Base-by-base conservation (phyloP, 2,888 invertebrate genomes). In the Anthophora plumipes region DNA sequence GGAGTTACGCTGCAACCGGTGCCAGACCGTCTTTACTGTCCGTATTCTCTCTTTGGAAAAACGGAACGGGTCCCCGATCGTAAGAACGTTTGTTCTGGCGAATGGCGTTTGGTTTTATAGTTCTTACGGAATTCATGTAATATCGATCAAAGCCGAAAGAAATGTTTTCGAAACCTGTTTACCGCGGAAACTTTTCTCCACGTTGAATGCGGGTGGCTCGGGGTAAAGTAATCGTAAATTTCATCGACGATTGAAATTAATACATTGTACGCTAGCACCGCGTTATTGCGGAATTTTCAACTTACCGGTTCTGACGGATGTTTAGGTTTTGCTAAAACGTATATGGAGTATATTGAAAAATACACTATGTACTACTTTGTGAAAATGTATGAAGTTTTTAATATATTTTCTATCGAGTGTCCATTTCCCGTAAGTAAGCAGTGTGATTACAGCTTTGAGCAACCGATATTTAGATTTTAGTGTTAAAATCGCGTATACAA, bases 121-220 rank as follows among this genome's bases (percentile, higher is more conserved):
- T 55, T 63, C 69, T 54, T 48, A 37, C 31, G n/a, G 55, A 48
- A 74, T 63, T 74, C 50, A 43, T 43, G 67, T 73, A 73, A 75
- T 63, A 75, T 74, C 67, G 54, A 59, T 77, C 55, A 68, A 68
- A 20, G n/a, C 25, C 12, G 41, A 46, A 43, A 54, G 46, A 48
- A 74, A 60, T 55, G 67, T 55, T 77, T 77, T 57, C 46, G 43
- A 63, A 75, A 75, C 54, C 67, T 68, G 67, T 75, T 68, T 60
- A 61, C 67, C 25, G n/a, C 55, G 57, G 37, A 64, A 57, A 14
- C 25, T 63, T 55, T 57, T 54, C n/a, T n/a, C 12, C 46, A 17
- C 46, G 6, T 39, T 20, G 43, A 43, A 57, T 17, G n/a, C 5
- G 31, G 4, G 7, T n/a, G 22, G 14, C 6, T 2, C 3, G 14